Evolutionary conservation across 2,888 invertebrate species (phyloP).

Genomic region (Pediacus dermestoides): DNA sequence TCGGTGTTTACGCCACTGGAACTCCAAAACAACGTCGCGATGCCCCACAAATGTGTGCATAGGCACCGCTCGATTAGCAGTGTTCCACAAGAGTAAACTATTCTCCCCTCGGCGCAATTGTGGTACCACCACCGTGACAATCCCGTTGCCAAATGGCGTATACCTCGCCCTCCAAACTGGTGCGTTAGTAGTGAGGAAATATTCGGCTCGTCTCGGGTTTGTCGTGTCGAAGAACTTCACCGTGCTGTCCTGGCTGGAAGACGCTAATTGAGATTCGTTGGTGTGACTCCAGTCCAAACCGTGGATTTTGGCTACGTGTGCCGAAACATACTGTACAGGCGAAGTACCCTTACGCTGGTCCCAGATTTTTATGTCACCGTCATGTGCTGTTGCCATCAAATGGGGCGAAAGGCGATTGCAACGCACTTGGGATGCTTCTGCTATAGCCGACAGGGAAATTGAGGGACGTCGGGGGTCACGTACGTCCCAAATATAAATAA

Average conservation of each 20-base stretch:
- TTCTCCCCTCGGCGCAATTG: constrained; percentile 87
- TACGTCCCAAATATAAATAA: constrained; percentile 91
- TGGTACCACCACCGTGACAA: constrained; percentile 89
- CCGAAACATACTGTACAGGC: constrained; percentile 90
- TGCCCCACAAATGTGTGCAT: constrained; percentile 93
- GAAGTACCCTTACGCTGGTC: constrained; percentile 84
- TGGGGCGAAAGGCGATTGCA: constrained; percentile 86
- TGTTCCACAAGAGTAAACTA: constrained; percentile 75
- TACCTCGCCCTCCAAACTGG: constrained; percentile 83
- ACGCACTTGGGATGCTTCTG: constrained; percentile 88
- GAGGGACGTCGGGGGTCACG: constrained; percentile 80
- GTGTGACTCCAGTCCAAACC: constrained; percentile 92
- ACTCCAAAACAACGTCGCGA: constrained; percentile 89
- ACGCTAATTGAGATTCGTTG: constrained; percentile 79
- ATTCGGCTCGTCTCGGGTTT: constrained; percentile 80
- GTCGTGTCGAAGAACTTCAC: constrained; percentile 92
- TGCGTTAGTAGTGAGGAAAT: constrained; percentile 76
- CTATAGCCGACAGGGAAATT: constrained; percentile 82
- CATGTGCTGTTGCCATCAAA: constrained; percentile 89
- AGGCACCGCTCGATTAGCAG: constrained; percentile 65
- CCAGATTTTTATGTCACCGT: constrained; percentile 92
- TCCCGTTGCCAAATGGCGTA: constrained; percentile 87
- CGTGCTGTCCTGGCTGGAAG: constrained; percentile 92
- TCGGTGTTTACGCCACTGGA: constrained; percentile 83
- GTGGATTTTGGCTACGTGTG: constrained; percentile 85